A percentile compares a stretch with the other conserved stretches of the same genome.
Evolutionary conservation across 2,888 invertebrate genomes (phyloP).

Genomic region (Meliscaeva auricollis): DNA sequence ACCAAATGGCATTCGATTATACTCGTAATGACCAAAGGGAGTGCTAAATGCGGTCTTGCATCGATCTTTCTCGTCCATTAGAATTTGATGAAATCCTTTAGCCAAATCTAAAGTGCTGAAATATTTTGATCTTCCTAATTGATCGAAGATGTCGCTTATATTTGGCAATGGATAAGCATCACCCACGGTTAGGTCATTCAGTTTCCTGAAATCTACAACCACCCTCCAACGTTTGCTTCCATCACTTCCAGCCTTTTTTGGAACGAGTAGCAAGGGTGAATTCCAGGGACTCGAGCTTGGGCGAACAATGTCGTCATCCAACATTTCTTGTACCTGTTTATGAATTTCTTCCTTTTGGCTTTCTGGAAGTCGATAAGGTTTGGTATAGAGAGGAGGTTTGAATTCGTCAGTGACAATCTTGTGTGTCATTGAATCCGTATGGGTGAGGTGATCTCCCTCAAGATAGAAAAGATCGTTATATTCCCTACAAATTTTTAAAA

Average conservation of each 20-base stretch:
- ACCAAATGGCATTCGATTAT: slow-evolving; percentile 30
- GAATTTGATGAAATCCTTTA: slow-evolving; percentile 41
- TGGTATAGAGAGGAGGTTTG: background rate
- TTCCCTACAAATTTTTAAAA: background rate
- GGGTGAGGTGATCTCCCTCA: too few relatives aligned
- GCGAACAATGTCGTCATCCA: background rate
- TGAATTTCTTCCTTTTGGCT: background rate
- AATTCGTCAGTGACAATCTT: background rate
- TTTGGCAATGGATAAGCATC: background rate
- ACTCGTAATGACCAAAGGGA: slow-evolving; percentile 29
- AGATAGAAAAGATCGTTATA: too few relatives aligned
- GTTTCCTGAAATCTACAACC: background rate
- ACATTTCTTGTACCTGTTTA: background rate
- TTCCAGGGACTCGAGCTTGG: slow-evolving; percentile 5
- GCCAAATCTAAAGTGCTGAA: slow-evolving; percentile 45
- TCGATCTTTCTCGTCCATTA: slow-evolving; percentile 13
- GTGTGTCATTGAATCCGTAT: background rate
- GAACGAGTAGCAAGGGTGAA: background rate
- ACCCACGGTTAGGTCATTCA: too few relatives aligned
- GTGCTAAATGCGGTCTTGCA: slow-evolving; percentile 26
- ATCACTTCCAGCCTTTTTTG: background rate
- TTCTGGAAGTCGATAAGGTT: background rate
- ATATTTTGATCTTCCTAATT: slow-evolving; percentile 22
- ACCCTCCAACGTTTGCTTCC: slow-evolving; percentile 5
- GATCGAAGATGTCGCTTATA: slow-evolving; percentile 13